phyloP scores from a whole-genome alignment of 2,797 vertebrate genomes.

The Crypturellus tataupa region DNA sequence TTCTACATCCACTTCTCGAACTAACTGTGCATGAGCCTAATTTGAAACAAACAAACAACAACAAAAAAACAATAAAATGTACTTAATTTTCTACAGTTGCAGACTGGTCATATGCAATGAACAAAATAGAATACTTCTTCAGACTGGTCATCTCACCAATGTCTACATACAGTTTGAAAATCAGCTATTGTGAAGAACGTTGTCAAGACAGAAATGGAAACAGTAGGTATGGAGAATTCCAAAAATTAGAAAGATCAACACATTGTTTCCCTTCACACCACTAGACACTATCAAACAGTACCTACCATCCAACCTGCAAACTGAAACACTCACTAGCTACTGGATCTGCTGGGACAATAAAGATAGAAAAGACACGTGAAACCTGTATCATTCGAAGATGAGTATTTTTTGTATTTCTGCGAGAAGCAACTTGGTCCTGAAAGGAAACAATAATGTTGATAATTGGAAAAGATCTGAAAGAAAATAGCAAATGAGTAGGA shows the following conservation, averaged over 20 bases:
- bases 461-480: not conserved
- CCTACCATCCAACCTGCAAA: not conserved
- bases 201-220: not conserved
- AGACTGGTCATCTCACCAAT: rapidly evolving
- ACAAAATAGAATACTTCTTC: not conserved
- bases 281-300: not conserved
- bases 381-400: not conserved
- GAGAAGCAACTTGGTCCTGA: not conserved
- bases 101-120: not conserved
- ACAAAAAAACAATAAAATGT: not conserved
- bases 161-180: not conserved
- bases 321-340: not conserved
- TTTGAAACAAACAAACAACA: slow-evolving; percentile 25
- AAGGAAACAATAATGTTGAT: not conserved
- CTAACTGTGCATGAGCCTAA: slow-evolving; percentile 91
- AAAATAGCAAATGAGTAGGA: not conserved
- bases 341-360: not conserved
- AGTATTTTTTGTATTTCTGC: not conserved
- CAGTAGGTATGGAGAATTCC: rapidly evolving
- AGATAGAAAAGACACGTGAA: not conserved
- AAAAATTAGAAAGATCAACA: not conserved
- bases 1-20: slow-evolving; percentile 94
- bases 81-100: not conserved
- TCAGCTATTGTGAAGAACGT: not conserved
- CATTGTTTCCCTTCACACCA: not conserved